Evolutionary conservation across 2,888 invertebrate species (phyloP).

Genomic region (Agrotis puta): DNA sequence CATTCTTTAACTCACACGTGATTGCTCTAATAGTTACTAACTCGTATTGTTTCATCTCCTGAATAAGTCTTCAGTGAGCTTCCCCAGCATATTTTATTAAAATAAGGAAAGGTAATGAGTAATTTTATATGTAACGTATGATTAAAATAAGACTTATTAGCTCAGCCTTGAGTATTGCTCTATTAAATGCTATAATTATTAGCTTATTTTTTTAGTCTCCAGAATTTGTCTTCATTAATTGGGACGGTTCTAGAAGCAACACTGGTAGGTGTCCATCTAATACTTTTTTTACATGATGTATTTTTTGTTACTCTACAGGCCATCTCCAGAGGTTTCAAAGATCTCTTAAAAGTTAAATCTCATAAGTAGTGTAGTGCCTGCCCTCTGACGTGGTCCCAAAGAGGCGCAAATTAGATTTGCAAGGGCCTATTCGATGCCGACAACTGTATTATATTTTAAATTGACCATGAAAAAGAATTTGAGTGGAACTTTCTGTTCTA

Average conservation of each 20-base stretch:
- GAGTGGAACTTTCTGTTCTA: slow-evolving; percentile 67
- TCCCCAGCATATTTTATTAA: not conserved
- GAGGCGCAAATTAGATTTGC: slow-evolving; percentile 86
- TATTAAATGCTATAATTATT: not conserved
- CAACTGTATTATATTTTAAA: slow-evolving; percentile 89
- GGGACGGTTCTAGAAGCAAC: not conserved
- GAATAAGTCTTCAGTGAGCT: not conserved
- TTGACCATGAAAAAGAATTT: slow-evolving; percentile 88
- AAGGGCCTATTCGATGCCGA: slow-evolving; percentile 81
- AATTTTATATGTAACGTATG: not conserved
- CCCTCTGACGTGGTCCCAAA: slow-evolving; percentile 63
- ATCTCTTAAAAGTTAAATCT: slow-evolving; percentile 26
- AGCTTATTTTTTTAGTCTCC: not conserved
- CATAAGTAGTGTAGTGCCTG: slow-evolving; percentile 44
- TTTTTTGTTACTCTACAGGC: not conserved
- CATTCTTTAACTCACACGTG: not conserved
- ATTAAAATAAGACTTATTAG: not conserved
- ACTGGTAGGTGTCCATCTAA: not conserved
- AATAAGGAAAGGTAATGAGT: not conserved
- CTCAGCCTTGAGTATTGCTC: not conserved
- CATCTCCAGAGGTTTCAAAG: slow-evolving; percentile 34
- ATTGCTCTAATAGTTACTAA: not conserved
- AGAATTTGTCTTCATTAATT: not conserved
- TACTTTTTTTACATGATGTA: too few species aligned
- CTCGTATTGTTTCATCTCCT: not conserved